phyloP scores from a whole-genome alignment of 1,140 invertebrate species.

The Drosophila navojoa region DNA sequence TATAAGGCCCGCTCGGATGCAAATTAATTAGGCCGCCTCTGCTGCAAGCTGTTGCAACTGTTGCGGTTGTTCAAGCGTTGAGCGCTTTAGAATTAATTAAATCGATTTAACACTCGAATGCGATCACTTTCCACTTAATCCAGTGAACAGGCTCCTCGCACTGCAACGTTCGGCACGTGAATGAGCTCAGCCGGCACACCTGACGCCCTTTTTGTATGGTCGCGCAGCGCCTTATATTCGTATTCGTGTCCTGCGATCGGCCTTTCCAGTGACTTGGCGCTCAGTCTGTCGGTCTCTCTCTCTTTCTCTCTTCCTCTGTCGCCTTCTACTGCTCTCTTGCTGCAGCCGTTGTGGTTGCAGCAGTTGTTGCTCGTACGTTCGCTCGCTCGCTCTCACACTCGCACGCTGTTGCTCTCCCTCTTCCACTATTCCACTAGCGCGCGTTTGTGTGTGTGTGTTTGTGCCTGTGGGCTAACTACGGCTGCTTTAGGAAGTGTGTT shows the following conservation, averaged over 20 bases:
- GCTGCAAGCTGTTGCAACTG: constrained; percentile 49
- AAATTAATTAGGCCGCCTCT: constrained; percentile 54
- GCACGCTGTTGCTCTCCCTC: constrained; percentile 31
- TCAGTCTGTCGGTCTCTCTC: constrained; percentile 22
- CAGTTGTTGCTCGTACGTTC: constrained; percentile 9
- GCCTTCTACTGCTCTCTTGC: constrained; percentile 15
- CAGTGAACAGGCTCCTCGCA: constrained; percentile 17
- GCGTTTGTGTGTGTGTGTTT: constrained; percentile 4
- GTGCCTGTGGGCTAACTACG: constrained; percentile 85
- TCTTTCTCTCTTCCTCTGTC: constrained; percentile 9
- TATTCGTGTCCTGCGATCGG: constrained; percentile 62
- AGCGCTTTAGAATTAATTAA: neutral
- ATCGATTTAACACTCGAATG: neutral
- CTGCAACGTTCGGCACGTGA: constrained; percentile 49
- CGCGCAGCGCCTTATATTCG: constrained; percentile 14
- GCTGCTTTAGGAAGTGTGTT: constrained; percentile 94
- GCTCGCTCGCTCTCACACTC: constrained; percentile 24
- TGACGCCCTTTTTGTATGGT: constrained; percentile 56
- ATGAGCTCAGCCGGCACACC: constrained; percentile 49
- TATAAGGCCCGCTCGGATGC: constrained; percentile 63
- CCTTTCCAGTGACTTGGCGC: constrained; percentile 26
- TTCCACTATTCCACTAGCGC: constrained; percentile 12
- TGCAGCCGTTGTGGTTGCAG: constrained; percentile 12
- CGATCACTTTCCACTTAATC: neutral
- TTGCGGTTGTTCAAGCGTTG: constrained; percentile 38